Base-by-base conservation (phyloP, 2,888 invertebrate genomes). In the Harpalus rufipes region DNA sequence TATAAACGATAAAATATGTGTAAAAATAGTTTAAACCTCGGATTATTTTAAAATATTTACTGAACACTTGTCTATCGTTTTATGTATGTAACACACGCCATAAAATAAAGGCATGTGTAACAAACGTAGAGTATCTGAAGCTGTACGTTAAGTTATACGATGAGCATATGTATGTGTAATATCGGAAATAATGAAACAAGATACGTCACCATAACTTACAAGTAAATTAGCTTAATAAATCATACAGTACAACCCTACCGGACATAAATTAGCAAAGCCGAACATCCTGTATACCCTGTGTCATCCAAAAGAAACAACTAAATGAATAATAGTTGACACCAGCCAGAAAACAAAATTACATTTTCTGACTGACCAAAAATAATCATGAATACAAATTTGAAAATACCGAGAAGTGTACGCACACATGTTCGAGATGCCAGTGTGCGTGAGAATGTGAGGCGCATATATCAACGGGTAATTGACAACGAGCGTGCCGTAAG, bases 391-490 rank as follows among this genome's bases (percentile, higher is more conserved):
- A 84, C 84, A 84, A 84, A 84, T 84, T 84, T 84, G 84, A 84
- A 84, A 84, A 84, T 84, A 78, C 84, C 84, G 74, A 78, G 84
- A 84, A 84, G 16, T 56, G 51, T 44, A 51, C 81, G 65, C 68
- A 81, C 68, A 81, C 51, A 81, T 81, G 68, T 78, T 58, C 21
- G 14, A 14, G 25, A 65, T 84, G 85, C 86, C 85, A 88, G 88
- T 89, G 87, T 87, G 87, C 86, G 88, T 86, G 87, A 87, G 89
- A 81, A 86, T 78, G 84, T 25, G 84, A 76, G 12, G 65, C 84
- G 21, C 90, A 91, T 91, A 90, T 90, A 91, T 91, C 91, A 91
- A 89, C 90, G 89, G 89, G 89, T 91, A 91, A 91, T 91, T 91
- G 91, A 91, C 91, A 90, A 90, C 89, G 89, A 89, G 88, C 88